Conservation (phyloP, 1,140 invertebrate species). For the Steinernema khuongi region DNA sequence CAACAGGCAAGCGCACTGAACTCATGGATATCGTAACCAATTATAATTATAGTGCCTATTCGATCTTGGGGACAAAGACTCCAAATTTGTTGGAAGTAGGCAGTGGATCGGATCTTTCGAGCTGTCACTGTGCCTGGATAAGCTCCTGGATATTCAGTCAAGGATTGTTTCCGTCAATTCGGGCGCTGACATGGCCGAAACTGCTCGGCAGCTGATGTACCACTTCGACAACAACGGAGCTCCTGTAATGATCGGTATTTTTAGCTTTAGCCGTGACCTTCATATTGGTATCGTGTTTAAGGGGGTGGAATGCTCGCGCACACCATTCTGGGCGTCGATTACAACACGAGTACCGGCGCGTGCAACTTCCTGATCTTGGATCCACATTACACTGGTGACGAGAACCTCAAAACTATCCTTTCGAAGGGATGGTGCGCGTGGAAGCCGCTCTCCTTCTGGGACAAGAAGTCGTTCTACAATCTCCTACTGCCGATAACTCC, state of each 20-base stretch:
- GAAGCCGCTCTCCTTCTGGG: constrained; percentile 54
- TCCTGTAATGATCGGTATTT: constrained; percentile 96
- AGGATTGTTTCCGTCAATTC: constrained; percentile 77
- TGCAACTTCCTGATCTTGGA: constrained; percentile 87
- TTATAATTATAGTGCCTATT: constrained; percentile 68
- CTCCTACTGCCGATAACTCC: constrained; percentile 39
- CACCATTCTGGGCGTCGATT: constrained; percentile 89
- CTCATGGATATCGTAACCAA: neutral
- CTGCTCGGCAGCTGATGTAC: constrained; percentile 73
- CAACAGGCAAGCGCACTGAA: constrained; percentile 68
- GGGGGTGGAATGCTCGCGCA: constrained; percentile 94
- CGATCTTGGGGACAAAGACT: constrained; percentile 84
- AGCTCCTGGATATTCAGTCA: constrained; percentile 67
- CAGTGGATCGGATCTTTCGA: constrained; percentile 98
- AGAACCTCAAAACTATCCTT: constrained; percentile 63
- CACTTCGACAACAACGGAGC: constrained; percentile 90
- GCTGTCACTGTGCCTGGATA: constrained; percentile 83
- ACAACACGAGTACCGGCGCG: constrained; percentile 71
- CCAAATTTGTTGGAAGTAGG: constrained; percentile 77
- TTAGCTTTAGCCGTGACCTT: constrained; percentile 41
- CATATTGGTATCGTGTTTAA: constrained; percentile 56
- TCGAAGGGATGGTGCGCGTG: constrained; percentile 61
- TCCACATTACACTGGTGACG: constrained; percentile 86
- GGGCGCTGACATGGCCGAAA: constrained; percentile 75
- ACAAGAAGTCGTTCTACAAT: constrained; percentile 53